Evolutionary conservation across 2,888 invertebrate species (phyloP), one percentile per base, ranked within the genome.

Genomic region (Pseudococcus viburni): DNA sequence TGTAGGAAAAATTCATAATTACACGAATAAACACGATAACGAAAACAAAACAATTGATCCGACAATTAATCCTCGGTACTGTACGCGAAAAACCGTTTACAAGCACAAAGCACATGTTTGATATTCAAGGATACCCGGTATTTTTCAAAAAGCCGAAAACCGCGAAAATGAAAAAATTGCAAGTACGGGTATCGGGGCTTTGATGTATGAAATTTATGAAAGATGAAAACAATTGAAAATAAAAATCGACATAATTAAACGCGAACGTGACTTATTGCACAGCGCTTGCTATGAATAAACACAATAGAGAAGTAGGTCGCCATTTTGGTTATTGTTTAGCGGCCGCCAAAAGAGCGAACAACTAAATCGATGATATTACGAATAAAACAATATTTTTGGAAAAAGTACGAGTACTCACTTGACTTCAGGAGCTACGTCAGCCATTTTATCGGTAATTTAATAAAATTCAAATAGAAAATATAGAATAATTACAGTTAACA

Each of bases 271-370:
- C 77, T 51, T 33, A 88, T 12, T 51, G 42, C 51, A n/a, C 9
- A 80, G 33, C 42, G 39, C 48, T 19, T 42, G 39, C 19, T 26
- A 3, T 11, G 42, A 73, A 42, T 33, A 77, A 77, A 88, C 77
- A 83, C 88, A 83, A 48, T 80, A 80, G n/a, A 88, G 77, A 87
- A 77, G 22, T 80, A 88, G 51, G 83, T 51, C 88, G 80, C 80
- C 80, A 59, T 88, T 83, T 83, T 83, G 83, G 80, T 80, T 87
- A 83, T 88, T 88, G 80, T 80, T 88, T 83, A 83, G 55, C 88
- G 88, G 88, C 88, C 88, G 88, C 88, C 88, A 88, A 88, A 88
- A 88, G 9, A 80, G 59, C 22, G 46, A 88, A 80, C 59, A n/a
- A 26, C 22, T 51, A 9, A 33, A 51, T 33, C n/a, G 48, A 51